A percentile compares a stretch with the other conserved stretches of the same genome.
Conservation (phyloP, 2,888 invertebrate species). For the Orthonevra nobilis region DNA sequence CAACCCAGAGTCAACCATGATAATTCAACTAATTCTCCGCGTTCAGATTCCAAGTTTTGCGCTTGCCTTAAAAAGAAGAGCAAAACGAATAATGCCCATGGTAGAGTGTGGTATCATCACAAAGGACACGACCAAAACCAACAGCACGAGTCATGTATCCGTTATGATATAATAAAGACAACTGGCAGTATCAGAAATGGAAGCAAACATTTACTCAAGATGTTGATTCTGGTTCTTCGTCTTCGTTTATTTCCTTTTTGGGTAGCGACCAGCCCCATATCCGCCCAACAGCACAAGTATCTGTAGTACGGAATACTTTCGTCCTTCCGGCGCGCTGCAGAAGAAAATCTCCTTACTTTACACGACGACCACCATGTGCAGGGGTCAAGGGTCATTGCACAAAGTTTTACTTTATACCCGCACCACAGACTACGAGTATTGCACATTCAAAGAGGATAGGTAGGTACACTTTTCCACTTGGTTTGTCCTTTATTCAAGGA, state of each 20-base stretch:
- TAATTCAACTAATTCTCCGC: conserved; percentile 18
- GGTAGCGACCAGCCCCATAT: not conserved
- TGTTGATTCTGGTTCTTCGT: conserved; percentile 59
- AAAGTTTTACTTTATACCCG: conserved; percentile 15
- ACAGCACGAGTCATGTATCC: conserved; percentile 56
- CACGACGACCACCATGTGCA: not conserved
- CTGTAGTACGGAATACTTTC: conserved; percentile 26
- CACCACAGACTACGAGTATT: not conserved
- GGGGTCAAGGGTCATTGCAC: conserved; percentile 64
- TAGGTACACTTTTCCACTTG: conserved; percentile 72
- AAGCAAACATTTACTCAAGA: conserved; percentile 69
- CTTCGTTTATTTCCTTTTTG: conserved; percentile 28
- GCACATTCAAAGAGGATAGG: conserved; percentile 42
- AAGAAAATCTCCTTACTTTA: conserved; percentile 16
- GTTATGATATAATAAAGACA: conserved; percentile 69
- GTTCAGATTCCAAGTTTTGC: conserved; percentile 12
- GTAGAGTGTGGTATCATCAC: not conserved
- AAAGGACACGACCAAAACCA: conserved; percentile 45
- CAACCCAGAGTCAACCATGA: conserved; percentile 24
- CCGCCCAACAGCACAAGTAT: not conserved
- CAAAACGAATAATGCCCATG: too few species aligned
- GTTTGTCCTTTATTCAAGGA: conserved; percentile 79
- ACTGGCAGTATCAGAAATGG: conserved; percentile 58
- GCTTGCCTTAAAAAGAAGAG: conserved; percentile 10
- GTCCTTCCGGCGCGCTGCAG: conserved; percentile 27